Percentiles rank a stretch among this genome's conserved stretches.
Conservation (phyloP, 2,888 invertebrate genomes). For the Machimus atricapillus region DNA sequence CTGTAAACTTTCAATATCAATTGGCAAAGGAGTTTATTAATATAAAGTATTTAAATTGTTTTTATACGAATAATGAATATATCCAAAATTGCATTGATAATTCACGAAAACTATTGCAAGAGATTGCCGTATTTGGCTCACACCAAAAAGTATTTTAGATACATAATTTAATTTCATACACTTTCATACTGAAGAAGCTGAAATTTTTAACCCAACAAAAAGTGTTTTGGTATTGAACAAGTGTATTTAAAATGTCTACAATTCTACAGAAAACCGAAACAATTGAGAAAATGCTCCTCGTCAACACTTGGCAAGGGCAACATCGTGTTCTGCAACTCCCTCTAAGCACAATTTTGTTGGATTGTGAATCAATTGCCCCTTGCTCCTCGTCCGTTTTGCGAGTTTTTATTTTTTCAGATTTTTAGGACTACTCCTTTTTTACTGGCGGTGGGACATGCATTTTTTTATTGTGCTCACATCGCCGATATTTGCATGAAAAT, state of each 20-base stretch:
- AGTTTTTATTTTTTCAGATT: slow-evolving; percentile 22
- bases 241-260: too few relatives aligned
- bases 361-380: slow-evolving; percentile 54
- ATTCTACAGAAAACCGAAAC: slow-evolving; percentile 59
- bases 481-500: slow-evolving; percentile 51
- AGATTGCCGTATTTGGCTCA: too few relatives aligned
- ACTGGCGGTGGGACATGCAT: slow-evolving; percentile 51
- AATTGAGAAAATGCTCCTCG: slow-evolving; percentile 55
- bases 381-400: slow-evolving; percentile 56
- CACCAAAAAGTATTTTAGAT: too few relatives aligned
- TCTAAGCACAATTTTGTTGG: slow-evolving; percentile 56
- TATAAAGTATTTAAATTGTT: too few relatives aligned
- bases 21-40: not conserved
- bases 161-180: too few relatives aligned
- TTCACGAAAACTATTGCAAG: too few relatives aligned
- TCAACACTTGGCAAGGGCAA: slow-evolving; percentile 54
- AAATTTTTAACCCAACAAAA: too few relatives aligned
- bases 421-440: slow-evolving; percentile 26
- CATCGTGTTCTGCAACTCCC: slow-evolving; percentile 52
- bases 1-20: not conserved
- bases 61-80: not conserved
- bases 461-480: slow-evolving; percentile 48
- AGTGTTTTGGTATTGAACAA: too few relatives aligned
- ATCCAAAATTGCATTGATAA: too few relatives aligned
- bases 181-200: too few relatives aligned